Evolutionary conservation across 2,888 invertebrate species (phyloP).

Genomic region (Dicycla oo): DNA sequence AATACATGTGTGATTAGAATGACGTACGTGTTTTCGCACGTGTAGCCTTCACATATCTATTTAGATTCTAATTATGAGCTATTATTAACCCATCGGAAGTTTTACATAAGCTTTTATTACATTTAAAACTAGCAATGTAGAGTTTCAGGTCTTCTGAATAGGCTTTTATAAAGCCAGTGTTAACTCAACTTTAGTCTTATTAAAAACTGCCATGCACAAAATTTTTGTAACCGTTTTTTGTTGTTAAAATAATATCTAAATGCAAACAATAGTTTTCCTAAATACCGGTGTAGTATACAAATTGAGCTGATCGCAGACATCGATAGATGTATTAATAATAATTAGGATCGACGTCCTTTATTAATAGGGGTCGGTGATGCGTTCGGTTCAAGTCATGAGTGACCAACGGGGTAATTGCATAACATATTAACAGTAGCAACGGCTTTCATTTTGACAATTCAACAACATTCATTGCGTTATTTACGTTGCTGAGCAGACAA

Average conservation of each 20-base stretch:
- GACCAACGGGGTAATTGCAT: no score
- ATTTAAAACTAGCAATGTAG: not conserved
- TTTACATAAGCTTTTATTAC: not conserved
- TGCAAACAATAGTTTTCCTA: conserved; percentile 21
- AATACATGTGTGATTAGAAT: not conserved
- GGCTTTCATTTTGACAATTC: no score
- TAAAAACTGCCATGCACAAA: not conserved
- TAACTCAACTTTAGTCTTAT: not conserved
- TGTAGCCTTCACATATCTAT: conserved; percentile 1
- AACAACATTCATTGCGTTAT: no score
- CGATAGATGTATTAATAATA: conserved; percentile 79
- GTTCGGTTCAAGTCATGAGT: conserved; percentile 45
- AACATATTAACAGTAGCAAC: no score
- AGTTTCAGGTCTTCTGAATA: not conserved
- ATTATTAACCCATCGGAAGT: not conserved
- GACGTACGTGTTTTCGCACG: conserved; percentile 1
- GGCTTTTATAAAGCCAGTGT: not conserved
- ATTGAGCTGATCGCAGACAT: conserved; percentile 74
- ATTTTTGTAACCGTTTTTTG: not conserved
- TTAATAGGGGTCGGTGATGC: conserved; percentile 77
- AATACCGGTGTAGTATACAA: conserved; percentile 59
- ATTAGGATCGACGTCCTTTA: conserved; percentile 80
- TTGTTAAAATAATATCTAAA: not conserved
- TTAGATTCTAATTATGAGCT: not conserved
- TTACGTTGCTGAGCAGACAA: no score